Evolutionary conservation across 1,140 invertebrate species (phyloP).

Genomic region (Drosophila suzukii): DNA sequence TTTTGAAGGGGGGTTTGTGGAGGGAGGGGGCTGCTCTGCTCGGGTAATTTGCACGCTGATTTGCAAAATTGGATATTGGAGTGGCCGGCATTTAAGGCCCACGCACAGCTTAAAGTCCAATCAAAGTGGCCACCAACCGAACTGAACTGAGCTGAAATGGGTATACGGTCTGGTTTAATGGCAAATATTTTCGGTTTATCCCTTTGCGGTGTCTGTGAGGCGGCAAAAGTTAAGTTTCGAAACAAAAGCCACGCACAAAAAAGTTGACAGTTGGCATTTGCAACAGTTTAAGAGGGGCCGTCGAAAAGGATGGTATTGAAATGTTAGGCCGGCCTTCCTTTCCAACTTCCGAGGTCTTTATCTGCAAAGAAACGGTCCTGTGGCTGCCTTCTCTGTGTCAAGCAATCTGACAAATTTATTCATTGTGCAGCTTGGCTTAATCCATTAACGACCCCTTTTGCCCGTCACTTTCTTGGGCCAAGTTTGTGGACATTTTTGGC

Average conservation of each 20-base stretch:
- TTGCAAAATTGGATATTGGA: constrained; percentile 70
- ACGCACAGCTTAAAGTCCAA: constrained; percentile 23
- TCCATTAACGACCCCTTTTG: constrained; percentile 67
- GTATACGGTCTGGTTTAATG: not conserved
- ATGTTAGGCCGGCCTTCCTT: constrained; percentile 44
- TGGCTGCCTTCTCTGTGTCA: constrained; percentile 21
- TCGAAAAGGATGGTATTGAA: constrained; percentile 74
- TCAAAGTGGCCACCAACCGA: constrained; percentile 29
- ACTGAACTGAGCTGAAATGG: not conserved
- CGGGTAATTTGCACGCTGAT: constrained; percentile 79
- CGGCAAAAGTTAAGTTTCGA: constrained; percentile 19
- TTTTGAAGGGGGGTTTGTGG: not conserved
- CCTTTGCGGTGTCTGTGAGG: constrained; percentile 17
- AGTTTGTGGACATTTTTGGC: constrained; percentile 37
- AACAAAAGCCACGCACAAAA: constrained; percentile 42
- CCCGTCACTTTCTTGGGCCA: not conserved
- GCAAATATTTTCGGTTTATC: constrained; percentile 27
- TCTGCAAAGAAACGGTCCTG: constrained; percentile 30
- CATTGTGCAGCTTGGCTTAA: constrained; percentile 66
- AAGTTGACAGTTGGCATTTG: constrained; percentile 75
- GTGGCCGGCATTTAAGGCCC: constrained; percentile 38
- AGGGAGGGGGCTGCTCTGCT: constrained; percentile 9
- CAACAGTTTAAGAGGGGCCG: constrained; percentile 59
- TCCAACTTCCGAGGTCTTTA: constrained; percentile 16
- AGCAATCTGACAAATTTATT: constrained; percentile 73